Evolutionary conservation across 2,888 invertebrate genomes (phyloP), one percentile per base, ranked within the genome.

Genomic region (Cactoblastis cactorum): DNA sequence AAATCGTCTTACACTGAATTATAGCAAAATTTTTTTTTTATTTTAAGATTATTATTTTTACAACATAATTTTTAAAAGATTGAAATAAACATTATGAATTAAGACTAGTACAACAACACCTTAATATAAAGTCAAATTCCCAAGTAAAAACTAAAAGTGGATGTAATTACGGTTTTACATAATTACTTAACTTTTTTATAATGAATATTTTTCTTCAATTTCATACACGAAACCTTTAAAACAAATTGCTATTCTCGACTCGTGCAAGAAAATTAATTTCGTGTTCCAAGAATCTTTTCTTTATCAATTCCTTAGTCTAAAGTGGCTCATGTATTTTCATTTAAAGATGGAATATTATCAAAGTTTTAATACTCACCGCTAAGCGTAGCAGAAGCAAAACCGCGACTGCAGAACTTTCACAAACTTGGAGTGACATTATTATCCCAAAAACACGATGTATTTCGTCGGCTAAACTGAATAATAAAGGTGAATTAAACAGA

Each of bases 381-480:
- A 86, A 74, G 57, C 84, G 82, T 51, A 86, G 69, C 63, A 87
- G 65, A 51, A 88, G 80, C 60, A 87, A 67, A 53, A 85, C 83
- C 35, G 83, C 85, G n/a, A 83, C 80, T 22, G 82, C 81, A 18
- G 83, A 87, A 69, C 85, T 83, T 68, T 84, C 80, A 53, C 84
- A 85, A 51, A 87, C 84, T 78, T 86, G 84, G 56, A 87, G 75
- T 59, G 86, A 86, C 86, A 88, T 87, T 71, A 83, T 85, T 67
- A 83, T 74, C 53, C 86, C 84, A 55, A 87, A 87, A 65, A 85
- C 74, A 65, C 82, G 80, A 63, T 82, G 67, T 58, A 86, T 77
- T 69, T 87, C 83, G 52, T 77, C 75, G 50, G 76, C 71, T 60
- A 87, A 77, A 62, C 87, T 85, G 63, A 62, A 75, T 63, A 66